Evolutionary conservation across 2,797 vertebrate species (phyloP), one percentile per base, ranked within the genome.

Genomic region (Danio tinwini): DNA sequence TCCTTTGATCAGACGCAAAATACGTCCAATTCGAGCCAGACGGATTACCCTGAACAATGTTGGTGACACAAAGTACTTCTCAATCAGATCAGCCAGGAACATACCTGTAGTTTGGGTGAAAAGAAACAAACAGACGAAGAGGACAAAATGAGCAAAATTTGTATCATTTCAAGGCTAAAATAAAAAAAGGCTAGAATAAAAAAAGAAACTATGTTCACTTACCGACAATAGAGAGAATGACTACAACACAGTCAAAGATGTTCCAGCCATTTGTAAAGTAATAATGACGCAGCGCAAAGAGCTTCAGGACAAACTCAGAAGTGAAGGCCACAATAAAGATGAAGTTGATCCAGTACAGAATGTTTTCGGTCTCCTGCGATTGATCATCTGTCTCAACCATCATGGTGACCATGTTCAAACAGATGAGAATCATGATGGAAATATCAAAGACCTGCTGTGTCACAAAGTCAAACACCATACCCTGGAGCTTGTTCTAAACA

Each of bases 341-440:
- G 69, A 99, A 94, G 90, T 99, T 99, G 87, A 99, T 95, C 98
- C 97, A 98, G 91, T 98, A 98, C 0, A 99, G 94, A 81, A 99
- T 97, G 42, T 82, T 90, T 88, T 98, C 97, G 13, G 97, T 97
- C 88, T 98, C 95, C 59, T 93, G 85, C 50, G 95, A 98, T 84
- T 99, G 98, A 0, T 96, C 96, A 0, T 99, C 98, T 0, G 98
- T 99, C 91, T 99, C 98, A 87, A 99, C 97, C 98, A 99, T 99
- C 98, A 99, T 99, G 16, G 98, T 99, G 68, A 99, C 97, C 98
- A 99, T 99, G 93, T 99, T 99, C 89, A 99, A 96, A 93, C 98
- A 99, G 83, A 99, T 99, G 78, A 99, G 95, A 81, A 99, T 98
- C 98, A 99, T 99, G 91, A 99, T 99, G 85, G 97, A 93, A 17